Percentiles rank a stretch among this genome's conserved stretches.
Evolutionary conservation across 1,140 invertebrate genomes (phyloP).

Genomic region (Diabrotica virgifera): DNA sequence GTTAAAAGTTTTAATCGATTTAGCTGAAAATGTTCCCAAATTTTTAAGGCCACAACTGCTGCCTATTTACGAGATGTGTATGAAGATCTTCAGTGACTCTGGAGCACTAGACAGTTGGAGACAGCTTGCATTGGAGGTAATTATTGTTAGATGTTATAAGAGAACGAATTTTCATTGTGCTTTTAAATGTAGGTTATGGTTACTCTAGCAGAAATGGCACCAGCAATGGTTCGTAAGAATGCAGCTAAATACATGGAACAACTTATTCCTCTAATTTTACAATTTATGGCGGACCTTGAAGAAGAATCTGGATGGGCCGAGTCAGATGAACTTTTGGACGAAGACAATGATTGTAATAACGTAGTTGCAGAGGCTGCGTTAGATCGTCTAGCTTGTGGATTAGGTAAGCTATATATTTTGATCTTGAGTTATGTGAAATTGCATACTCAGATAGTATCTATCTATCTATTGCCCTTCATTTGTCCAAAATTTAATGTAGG

Average conservation of each 20-base stretch:
- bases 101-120: constrained; percentile 82
- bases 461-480: too few relatives aligned
- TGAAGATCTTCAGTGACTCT: constrained; percentile 76
- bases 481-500: too few relatives aligned
- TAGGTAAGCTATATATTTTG: constrained; percentile 56
- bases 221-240: constrained; percentile 92
- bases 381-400: constrained; percentile 91
- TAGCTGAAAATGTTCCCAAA: constrained; percentile 91
- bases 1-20: constrained; percentile 88
- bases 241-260: constrained; percentile 74
- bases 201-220: constrained; percentile 90
- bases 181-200: constrained; percentile 61
- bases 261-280: constrained; percentile 78
- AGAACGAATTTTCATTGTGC: neutral
- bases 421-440: too few relatives aligned
- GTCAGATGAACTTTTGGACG: constrained; percentile 75
- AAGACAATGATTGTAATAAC: constrained; percentile 87
- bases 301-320: constrained; percentile 86
- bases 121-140: constrained; percentile 86
- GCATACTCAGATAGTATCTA: too few relatives aligned
- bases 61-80: constrained; percentile 85
- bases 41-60: constrained; percentile 84
- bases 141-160: neutral
- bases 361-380: constrained; percentile 95
- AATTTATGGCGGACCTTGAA: constrained; percentile 97